phyloP scores from a whole-genome alignment of 2,797 vertebrate genomes.

The Periparus ater region DNA sequence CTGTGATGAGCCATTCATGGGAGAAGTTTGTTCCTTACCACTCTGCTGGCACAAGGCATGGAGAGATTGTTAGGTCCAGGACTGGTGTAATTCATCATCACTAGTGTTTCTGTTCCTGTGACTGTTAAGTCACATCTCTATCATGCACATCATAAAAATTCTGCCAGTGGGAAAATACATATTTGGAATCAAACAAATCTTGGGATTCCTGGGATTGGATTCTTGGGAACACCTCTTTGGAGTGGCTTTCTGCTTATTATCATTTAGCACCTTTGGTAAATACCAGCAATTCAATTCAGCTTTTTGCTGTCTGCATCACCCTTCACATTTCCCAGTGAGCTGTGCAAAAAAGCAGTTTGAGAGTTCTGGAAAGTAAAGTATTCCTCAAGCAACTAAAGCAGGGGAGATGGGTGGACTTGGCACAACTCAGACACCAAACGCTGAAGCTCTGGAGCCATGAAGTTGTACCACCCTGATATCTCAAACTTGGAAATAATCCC shows the following conservation, averaged over 20 bases:
- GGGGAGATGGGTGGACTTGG: not conserved
- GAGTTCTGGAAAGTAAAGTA: not conserved
- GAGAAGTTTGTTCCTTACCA: not conserved
- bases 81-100: accelerated
- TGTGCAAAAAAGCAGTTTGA: not conserved
- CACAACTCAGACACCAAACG: not conserved
- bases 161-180: not conserved
- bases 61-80: not conserved
- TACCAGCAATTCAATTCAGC: not conserved
- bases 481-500: not conserved
- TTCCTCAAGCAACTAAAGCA: not conserved
- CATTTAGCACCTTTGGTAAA: not conserved
- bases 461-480: not conserved
- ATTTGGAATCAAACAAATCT: not conserved
- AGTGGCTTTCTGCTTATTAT: not conserved
- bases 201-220: not conserved
- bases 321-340: not conserved
- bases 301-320: not conserved
- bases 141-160: not conserved
- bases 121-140: not conserved
- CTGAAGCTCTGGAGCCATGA: not conserved
- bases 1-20: not conserved
- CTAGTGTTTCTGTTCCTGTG: not conserved
- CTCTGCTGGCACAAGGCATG: not conserved
- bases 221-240: not conserved